Conservation (phyloP, 2,888 invertebrate genomes). For the Drosophila basisetae region DNA sequence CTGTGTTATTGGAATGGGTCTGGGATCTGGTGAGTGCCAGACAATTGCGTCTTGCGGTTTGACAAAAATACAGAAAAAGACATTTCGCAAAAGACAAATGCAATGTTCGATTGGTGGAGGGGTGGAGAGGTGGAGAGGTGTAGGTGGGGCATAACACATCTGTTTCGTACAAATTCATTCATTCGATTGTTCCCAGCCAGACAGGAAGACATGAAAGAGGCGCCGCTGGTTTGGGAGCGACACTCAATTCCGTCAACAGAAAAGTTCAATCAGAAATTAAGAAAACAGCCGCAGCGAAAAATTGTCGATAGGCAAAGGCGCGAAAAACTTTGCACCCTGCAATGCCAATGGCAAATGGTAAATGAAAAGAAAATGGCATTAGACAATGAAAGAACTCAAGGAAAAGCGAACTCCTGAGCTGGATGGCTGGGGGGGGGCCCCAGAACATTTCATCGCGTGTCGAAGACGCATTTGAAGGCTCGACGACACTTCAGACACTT, state of each 20-base stretch:
- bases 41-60: constrained; percentile 66
- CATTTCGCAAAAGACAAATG: constrained; percentile 63
- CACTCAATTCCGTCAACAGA: constrained; percentile 75
- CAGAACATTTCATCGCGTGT: constrained; percentile 71
- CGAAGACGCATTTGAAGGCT: constrained; percentile 70
- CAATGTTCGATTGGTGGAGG: constrained; percentile 12
- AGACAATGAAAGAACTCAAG: constrained; percentile 58
- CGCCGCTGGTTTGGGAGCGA: constrained; percentile 15
- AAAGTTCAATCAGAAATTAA: constrained; percentile 82
- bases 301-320: constrained; percentile 60
- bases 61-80: constrained; percentile 60
- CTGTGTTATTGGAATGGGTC: neutral
- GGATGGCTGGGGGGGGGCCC: constrained; percentile 6
- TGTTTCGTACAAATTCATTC: constrained; percentile 76
- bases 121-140: neutral
- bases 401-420: constrained; percentile 16
- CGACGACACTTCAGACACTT: constrained; percentile 74
- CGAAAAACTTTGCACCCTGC: constrained; percentile 59
- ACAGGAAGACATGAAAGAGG: constrained; percentile 13
- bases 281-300: constrained; percentile 77
- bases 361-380: constrained; percentile 64
- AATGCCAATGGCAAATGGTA: constrained; percentile 28
- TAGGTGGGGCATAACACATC: constrained; percentile 63
- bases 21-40: constrained; percentile 35
- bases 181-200: constrained; percentile 65